Base-by-base conservation (phyloP, 37 sponge, comb jelly and placozoan genomes). In the Halisarca cf. caerulea region DNA sequence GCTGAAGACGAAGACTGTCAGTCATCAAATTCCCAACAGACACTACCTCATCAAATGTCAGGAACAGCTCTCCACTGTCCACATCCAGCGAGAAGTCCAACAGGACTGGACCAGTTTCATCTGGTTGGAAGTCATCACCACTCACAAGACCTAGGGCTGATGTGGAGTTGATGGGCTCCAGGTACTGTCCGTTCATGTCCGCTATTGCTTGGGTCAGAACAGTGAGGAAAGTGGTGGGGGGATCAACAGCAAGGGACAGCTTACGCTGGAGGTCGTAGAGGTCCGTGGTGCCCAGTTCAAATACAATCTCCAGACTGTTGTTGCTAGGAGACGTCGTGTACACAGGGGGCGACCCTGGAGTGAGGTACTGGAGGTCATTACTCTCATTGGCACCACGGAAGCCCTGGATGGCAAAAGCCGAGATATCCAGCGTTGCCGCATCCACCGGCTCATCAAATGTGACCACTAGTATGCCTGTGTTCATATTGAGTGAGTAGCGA, bases 31-130 rank as follows among this genome's bases (percentile, higher is more conserved):
- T 58, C 8, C 54, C 43, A 34, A 87, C 91, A 80, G 81, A 60
- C 7, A 96, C 92, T 9, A 89, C 87, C 73, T 96, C 97, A 80
- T 90, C 79, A 85, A 94, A 96, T 11, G 94, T 91, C 0, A 96
- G 86, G 2, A 59, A 69, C 11, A 96, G n/a, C 24, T 70, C 35
- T 5, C 94, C 94, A 25, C 44, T 25, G 55, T 94, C 82, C 51
- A 96, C 83, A 43, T 96, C 92, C 18, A 96, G 85, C 18, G 53
- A 20, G 45, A 84, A 89, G 1, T 75, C 84, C 0, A 85, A 68
- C 23, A 96, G 43, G 9, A 44, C 57, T 17, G 97, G 97, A 0
- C 85, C 71, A 24, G 88, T 88, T 57, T 41, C 53, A 77, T 96
- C 97, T 47, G 3, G 59, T 23, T 47, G 53, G 58, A 78, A 96